Evolutionary conservation across 1,140 invertebrate species (phyloP).

Genomic region (Monochamus saltuarius): DNA sequence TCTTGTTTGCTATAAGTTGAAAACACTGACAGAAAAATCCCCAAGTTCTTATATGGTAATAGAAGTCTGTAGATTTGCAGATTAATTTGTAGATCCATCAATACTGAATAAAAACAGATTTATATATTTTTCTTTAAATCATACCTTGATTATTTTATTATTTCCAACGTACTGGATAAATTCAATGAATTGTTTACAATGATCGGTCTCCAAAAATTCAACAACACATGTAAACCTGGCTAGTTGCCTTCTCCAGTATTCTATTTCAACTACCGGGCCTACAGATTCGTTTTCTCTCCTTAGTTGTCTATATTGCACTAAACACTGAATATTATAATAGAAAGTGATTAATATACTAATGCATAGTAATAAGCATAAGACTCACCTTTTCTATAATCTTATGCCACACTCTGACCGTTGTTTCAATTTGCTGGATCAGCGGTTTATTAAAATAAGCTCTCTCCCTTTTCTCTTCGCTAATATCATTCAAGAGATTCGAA

Average conservation of each 20-base stretch:
- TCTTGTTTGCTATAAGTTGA: too few species aligned
- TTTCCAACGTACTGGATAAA: conserved; percentile 55
- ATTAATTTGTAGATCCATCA: too few species aligned
- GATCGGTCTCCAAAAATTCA: conserved; percentile 71
- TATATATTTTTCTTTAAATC: too few species aligned
- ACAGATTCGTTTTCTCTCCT: conserved; percentile 77
- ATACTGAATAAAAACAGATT: too few species aligned
- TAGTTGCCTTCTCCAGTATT: conserved; percentile 78
- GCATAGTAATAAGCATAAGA: conserved; percentile 5
- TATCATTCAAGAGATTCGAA: conserved; percentile 57
- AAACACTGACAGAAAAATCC: too few species aligned
- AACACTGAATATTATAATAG: conserved; percentile 51
- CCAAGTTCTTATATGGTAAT: too few species aligned
- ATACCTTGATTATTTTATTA: conserved; percentile 25
- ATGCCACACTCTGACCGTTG: conserved; percentile 61
- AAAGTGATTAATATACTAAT: not conserved
- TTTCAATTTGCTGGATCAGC: conserved; percentile 58
- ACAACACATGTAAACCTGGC: conserved; percentile 77
- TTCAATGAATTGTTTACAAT: conserved; percentile 65
- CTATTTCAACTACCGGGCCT: conserved; percentile 77
- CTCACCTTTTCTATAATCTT: conserved; percentile 64
- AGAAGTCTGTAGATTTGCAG: too few species aligned
- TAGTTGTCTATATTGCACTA: conserved; percentile 71
- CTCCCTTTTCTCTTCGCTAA: conserved; percentile 49
- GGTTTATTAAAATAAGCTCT: conserved; percentile 55